Conservation (phyloP, 2,888 invertebrate species). For the Esperia sulphurella region DNA sequence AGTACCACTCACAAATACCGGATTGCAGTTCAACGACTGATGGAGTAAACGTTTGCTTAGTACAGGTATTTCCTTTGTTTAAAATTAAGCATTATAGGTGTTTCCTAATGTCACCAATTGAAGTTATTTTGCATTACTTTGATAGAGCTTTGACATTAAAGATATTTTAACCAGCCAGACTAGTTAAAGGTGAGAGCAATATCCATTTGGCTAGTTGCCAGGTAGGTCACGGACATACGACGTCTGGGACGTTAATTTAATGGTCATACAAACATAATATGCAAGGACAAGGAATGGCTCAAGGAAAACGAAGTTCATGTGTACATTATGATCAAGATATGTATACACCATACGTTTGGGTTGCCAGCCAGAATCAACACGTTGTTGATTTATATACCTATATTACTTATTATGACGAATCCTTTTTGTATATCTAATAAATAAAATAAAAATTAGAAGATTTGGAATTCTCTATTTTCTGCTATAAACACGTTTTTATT, state of each 20-base stretch:
- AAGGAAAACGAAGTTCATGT: too few species aligned
- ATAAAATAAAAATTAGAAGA: too few species aligned
- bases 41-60: not conserved
- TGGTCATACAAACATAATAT: not conserved
- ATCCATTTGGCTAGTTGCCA: conserved; percentile 13
- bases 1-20: conserved; percentile 5
- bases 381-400: too few species aligned
- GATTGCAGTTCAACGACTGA: conserved; percentile 1
- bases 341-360: too few species aligned
- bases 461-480: too few species aligned
- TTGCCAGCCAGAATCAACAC: too few species aligned
- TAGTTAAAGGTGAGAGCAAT: conserved; percentile 7
- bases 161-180: not conserved
- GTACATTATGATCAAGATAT: too few species aligned
- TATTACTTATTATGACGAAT: too few species aligned
- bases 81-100: too few species aligned
- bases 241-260: conserved; percentile 7
- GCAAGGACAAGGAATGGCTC: not conserved
- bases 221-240: conserved; percentile 12
- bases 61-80: not conserved
- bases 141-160: not conserved
- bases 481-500: not conserved
- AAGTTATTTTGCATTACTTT: too few species aligned
- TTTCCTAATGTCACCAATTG: too few species aligned
- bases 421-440: too few species aligned